Percentiles rank a stretch among this genome's conserved stretches.
Evolutionary conservation across 2,113 vertebrate genomes (phyloP).

Genomic region (Blennius ocellaris): DNA sequence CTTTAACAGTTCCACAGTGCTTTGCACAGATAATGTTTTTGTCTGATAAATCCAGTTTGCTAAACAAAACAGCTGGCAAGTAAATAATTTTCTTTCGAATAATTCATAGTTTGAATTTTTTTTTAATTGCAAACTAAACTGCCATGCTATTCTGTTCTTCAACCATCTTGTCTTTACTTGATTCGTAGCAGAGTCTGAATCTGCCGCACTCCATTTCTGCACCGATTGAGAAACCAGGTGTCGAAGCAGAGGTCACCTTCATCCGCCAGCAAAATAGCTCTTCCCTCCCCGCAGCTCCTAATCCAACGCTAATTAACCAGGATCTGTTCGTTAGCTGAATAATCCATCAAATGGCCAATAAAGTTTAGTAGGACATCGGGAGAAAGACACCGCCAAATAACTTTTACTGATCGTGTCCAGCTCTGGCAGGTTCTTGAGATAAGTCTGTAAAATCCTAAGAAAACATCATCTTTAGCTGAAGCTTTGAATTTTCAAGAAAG

Average conservation of each 20-base stretch:
- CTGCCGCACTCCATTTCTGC: background rate
- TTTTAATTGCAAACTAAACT: no score
- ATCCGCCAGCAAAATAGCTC: background rate
- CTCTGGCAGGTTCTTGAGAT: background rate
- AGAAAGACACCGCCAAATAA: background rate
- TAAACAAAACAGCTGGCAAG: no score
- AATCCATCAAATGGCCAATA: constrained; percentile 43
- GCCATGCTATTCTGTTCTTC: background rate
- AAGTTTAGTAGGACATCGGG: constrained; percentile 26
- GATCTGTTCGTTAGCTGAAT: constrained; percentile 34
- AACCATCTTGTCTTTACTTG: background rate
- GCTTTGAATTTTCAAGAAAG: background rate
- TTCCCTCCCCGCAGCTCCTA: background rate
- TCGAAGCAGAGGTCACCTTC: constrained; percentile 33
- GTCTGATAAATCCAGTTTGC: no score
- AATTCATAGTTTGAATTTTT: no score
- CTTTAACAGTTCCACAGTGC: no score
- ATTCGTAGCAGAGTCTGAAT: background rate
- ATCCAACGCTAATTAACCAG: constrained; percentile 29
- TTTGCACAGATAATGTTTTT: no score
- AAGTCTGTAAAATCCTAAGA: background rate
- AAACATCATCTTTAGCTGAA: background rate
- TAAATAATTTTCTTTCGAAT: no score
- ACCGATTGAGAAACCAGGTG: background rate
- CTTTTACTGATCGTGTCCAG: background rate